A percentile compares a stretch with the other conserved stretches of the same genome.
Conservation (phyloP, 2,113 vertebrate species). For the Lepus americanus region DNA sequence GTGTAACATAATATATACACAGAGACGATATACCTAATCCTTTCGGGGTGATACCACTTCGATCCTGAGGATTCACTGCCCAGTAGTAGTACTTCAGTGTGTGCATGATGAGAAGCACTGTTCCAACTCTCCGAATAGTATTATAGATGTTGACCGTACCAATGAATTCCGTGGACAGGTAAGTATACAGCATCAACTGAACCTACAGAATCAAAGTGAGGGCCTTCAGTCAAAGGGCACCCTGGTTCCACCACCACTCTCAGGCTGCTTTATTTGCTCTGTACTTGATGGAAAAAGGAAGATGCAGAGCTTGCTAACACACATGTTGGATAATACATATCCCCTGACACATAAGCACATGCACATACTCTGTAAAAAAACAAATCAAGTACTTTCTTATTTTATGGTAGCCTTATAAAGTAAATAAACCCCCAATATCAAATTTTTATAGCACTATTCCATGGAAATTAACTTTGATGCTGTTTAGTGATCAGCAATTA, state of each 20-base stretch:
- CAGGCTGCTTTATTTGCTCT: neutral
- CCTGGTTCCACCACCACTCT: neutral
- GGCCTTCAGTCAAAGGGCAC: slow-evolving; percentile 40
- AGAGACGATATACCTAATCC: slow-evolving; percentile 90
- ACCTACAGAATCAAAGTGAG: slow-evolving; percentile 88
- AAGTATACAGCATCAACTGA: slow-evolving; percentile 96
- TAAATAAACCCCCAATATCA: neutral
- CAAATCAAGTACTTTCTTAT: neutral
- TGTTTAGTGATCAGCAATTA: slow-evolving; percentile 20
- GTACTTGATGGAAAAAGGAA: slow-evolving; percentile 24
- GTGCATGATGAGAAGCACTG: slow-evolving; percentile 97
- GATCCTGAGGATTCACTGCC: slow-evolving; percentile 96
- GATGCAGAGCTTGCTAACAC: neutral
- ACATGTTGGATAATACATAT: slow-evolving; percentile 3
- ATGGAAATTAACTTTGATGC: slow-evolving; percentile 19
- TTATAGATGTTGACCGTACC: slow-evolving; percentile 98
- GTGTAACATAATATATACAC: neutral
- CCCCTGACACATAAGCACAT: neutral
- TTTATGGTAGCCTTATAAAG: slow-evolving; percentile 24
- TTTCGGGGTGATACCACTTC: slow-evolving; percentile 96
- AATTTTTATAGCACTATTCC: neutral
- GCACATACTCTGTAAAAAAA: slow-evolving; percentile 27
- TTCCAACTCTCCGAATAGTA: slow-evolving; percentile 95
- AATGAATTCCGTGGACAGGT: slow-evolving; percentile 97
- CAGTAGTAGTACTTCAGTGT: slow-evolving; percentile 98